Conservation (phyloP, 2,113 vertebrate genomes). For the Colistium nudipinnis region DNA sequence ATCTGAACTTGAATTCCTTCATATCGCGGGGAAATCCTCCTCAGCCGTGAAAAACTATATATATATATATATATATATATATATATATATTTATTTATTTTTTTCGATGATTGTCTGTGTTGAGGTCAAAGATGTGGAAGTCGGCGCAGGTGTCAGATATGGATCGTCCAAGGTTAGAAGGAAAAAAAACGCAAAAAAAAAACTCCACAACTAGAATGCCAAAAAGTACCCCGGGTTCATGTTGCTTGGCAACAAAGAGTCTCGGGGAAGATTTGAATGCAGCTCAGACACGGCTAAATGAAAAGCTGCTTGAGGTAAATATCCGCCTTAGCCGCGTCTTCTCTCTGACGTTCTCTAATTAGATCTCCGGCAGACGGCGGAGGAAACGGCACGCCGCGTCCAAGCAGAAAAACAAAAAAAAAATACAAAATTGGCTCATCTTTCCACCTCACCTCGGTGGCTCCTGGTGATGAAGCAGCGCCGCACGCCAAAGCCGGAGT, state of each 20-base stretch:
- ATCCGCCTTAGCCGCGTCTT: slow-evolving; percentile 64
- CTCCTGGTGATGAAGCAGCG: slow-evolving; percentile 46
- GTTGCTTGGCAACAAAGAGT: slow-evolving; percentile 82
- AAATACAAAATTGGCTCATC: slow-evolving; percentile 37
- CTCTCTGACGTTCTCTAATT: slow-evolving; percentile 72
- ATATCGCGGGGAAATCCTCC: slow-evolving; percentile 11
- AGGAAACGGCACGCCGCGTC: slow-evolving; percentile 54
- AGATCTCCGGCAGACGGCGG: slow-evolving; percentile 51
- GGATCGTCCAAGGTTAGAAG: slow-evolving; percentile 66
- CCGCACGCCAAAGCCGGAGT: slow-evolving; percentile 48
- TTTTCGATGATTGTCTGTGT: slow-evolving; percentile 57
- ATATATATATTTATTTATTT: no score
- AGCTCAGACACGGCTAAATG: slow-evolving; percentile 73
- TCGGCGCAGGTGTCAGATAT: slow-evolving; percentile 52
- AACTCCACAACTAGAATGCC: slow-evolving; percentile 67
- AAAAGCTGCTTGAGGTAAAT: slow-evolving; percentile 76
- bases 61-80: no score
- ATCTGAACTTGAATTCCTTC: no score
- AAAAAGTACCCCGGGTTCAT: slow-evolving; percentile 67
- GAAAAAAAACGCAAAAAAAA: slow-evolving; percentile 59
- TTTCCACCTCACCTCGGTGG: slow-evolving; percentile 47
- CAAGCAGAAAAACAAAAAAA: slow-evolving; percentile 51
- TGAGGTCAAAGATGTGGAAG: slow-evolving; percentile 60
- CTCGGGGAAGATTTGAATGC: slow-evolving; percentile 74
- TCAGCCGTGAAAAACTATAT: slow-evolving; percentile 18